A percentile compares a stretch with the other conserved stretches of the same genome.
Conservation (phyloP, 2,888 invertebrate species). For the Macrophya alboannulata region DNA sequence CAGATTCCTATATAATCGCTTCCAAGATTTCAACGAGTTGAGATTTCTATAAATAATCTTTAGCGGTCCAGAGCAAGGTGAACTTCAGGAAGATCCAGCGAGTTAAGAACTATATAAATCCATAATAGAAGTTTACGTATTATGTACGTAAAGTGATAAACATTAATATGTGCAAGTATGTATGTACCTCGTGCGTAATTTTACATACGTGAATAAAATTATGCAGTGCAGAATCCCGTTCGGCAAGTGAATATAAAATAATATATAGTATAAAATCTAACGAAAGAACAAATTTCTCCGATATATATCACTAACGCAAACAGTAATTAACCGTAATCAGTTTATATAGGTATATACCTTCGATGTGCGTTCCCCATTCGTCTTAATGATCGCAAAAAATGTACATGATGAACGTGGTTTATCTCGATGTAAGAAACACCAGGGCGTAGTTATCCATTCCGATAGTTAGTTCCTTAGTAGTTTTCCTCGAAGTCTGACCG, state of each 20-base stretch:
- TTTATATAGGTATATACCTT: background rate
- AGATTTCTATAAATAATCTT: constrained; percentile 51
- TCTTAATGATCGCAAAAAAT: background rate
- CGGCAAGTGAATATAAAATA: background rate
- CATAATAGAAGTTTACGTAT: background rate
- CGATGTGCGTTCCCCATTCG: background rate
- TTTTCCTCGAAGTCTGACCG: background rate
- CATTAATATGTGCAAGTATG: background rate
- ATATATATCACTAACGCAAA: background rate
- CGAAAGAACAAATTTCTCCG: background rate
- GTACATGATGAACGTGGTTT: background rate
- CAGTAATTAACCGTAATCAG: background rate
- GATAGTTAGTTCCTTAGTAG: background rate
- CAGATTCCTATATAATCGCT: constrained; percentile 52
- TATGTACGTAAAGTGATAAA: background rate
- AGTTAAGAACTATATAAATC: constrained; percentile 25
- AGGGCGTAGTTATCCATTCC: constrained; percentile 11
- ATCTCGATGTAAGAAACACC: background rate
- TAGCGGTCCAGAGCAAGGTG: constrained; percentile 29
- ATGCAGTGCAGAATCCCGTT: background rate
- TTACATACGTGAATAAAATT: background rate
- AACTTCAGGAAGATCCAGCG: constrained; percentile 9
- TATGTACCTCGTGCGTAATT: too few species aligned
- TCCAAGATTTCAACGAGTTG: constrained; percentile 40
- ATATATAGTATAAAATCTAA: background rate